Conservation (phyloP, 2,797 vertebrate species). For the Chaetophractus vellerosus region DNA sequence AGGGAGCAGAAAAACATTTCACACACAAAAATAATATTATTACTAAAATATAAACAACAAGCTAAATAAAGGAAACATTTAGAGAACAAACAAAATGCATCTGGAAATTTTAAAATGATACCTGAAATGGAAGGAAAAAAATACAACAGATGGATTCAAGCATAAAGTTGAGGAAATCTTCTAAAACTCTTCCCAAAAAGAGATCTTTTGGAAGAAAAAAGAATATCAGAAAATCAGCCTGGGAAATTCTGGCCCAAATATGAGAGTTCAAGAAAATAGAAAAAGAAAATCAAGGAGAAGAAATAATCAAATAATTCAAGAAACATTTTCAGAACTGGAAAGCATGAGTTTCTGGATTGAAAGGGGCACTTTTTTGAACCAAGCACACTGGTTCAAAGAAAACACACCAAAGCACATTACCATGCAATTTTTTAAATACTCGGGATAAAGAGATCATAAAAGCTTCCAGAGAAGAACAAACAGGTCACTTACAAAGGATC, state of each 20-base stretch:
- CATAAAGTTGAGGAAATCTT: slow-evolving; percentile 3
- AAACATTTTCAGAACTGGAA: slow-evolving; percentile 30
- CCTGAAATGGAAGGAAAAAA: not conserved
- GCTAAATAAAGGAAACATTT: not conserved
- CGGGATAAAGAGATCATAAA: not conserved
- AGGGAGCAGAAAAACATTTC: not conserved
- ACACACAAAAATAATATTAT: slow-evolving; percentile 39
- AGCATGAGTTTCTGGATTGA: not conserved
- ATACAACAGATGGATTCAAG: not conserved
- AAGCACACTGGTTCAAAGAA: slow-evolving; percentile 30
- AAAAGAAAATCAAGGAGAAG: not conserved
- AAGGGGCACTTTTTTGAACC: not conserved
- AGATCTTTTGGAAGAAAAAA: not conserved
- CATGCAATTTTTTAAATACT: slow-evolving; percentile 23
- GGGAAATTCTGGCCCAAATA: slow-evolving; percentile 12
- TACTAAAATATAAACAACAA: not conserved
- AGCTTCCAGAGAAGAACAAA: not conserved
- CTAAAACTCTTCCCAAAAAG: not conserved
- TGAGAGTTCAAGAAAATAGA: not conserved
- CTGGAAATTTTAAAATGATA: not conserved
- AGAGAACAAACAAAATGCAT: not conserved
- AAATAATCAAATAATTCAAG: slow-evolving; percentile 25
- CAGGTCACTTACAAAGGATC: not conserved
- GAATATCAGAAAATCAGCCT: slow-evolving; percentile 24
- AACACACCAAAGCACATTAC: not conserved